Base-by-base conservation (phyloP, 2,797 vertebrate genomes). In the Decapterus maruadsi region DNA sequence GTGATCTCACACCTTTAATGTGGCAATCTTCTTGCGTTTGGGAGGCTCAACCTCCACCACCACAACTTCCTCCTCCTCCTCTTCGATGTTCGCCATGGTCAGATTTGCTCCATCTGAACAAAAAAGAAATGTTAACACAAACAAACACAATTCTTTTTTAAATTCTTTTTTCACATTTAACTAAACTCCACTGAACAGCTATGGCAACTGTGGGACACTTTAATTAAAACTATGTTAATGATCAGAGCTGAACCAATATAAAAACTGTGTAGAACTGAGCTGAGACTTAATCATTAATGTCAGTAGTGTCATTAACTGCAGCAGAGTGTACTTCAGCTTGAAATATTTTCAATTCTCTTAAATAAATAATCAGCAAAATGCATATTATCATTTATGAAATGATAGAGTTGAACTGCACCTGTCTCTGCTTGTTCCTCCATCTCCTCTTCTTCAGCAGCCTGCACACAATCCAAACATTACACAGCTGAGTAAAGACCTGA, bases 21-120 rank as follows among this genome's bases (percentile, higher is more conserved):
- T 98, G 17, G 96, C 87, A 0, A 97, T 91, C 14, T 86, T 85
- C 87, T 97, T 98, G 55, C 95, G 96, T 88, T 91, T 93, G 12
- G 92, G 91, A 66, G 92, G 93, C 68, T 96, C 95, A 1, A 87
- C 64, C 80, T 96, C 95, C 87, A 91, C 66, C 14, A 89, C 71
- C 26, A 86, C 87, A 1, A 61, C 38, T 6, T 90, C 84, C 31
- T 96, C 95, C 2, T 96, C 95, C 10, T 96, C 96, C 45, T 88
- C 93, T 20, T 91, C 89, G 1, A 96, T 95, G 61, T 93, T 93
- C 0, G 91, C 89, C 80, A 94, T 92, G n/a, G 92, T 92, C 75
- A 97, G 75, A 67, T 96, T 91, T 2, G 63, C 90, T 71, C 90
- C 95, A 8, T 97, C 97, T 98, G 72, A 90, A 64, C 53, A 64